Evolutionary conservation across 2,888 invertebrate genomes (phyloP), one percentile per base, ranked within the genome.

Genomic region (Adelognathus sp.): DNA sequence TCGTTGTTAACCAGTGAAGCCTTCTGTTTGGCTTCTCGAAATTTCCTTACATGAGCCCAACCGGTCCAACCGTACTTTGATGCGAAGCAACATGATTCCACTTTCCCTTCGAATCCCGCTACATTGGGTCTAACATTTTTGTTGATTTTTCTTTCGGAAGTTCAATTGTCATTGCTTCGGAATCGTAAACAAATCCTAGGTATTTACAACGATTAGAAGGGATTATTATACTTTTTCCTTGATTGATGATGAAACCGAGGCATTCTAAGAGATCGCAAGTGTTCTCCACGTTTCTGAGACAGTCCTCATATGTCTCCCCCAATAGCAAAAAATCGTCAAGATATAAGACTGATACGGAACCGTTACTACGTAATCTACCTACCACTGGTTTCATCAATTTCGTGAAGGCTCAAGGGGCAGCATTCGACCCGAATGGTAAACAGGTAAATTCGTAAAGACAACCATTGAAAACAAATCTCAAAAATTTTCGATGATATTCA

Each of bases 401-500:
- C 6, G 85, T 82, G 27, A 85, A 86, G 3, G 81, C 52, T 44
- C 54, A 86, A 2, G 86, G 84, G 4, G 83, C 83, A 9, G 77
- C 76, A 39, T 74, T 81, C 3, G 85, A 56, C 1, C 84, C 85
- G 66, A 86, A 86, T 3, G 85, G 85, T 6, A 85, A 16, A 21
- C 79, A 79, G n/a, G 60, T 81, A 63, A 82, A 86, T 61, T 85
- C 81, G 74, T 75, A 85, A 0, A 81, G 11, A 14, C 5, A 33
- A 1, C 56, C 73, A 2, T 72, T 21, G 69, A 82, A 85, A 4
- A 36, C 14, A 69, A 85, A 86, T 36, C 81, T 63, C 9, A 85
- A 67, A 71, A 72, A 84, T 78, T 85, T 86, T 70, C 79, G 76
- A 70, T 81, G 52, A n/a, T 31, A 14, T 1, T 50, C 9, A 7